Base-by-base conservation (phyloP, 2,113 vertebrate genomes). In the Montifringilla adamsi region DNA sequence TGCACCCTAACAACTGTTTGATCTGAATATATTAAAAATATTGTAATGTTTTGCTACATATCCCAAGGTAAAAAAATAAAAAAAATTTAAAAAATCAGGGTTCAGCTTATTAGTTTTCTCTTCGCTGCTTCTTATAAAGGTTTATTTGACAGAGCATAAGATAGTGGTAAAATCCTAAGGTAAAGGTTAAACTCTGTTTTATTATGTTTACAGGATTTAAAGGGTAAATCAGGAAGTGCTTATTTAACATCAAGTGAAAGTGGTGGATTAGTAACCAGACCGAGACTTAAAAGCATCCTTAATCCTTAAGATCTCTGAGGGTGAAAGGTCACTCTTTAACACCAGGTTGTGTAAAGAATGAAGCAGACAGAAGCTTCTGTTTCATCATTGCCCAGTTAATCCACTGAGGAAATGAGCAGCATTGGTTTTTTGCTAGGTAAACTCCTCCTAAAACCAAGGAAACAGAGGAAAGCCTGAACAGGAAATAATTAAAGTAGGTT, bases 251-350 rank as follows among this genome's bases (percentile, higher is more conserved):
- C 97, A 97, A 98, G 98, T 98, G 98, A 98, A 98, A 99, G 98
- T 98, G 98, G 97, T 98, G 97, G 98, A 98, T 98, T 98, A 98
- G 98, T 97, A 98, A 98, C 96, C 96, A 97, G 97, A 97, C 97
- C 95, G 93, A 93, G 98, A 98, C 98, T 98, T 98, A 98, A 99
- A 98, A 98, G 96, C 98, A 89, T 94, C 97, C 98, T 98, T 99
- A 99, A 99, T 99, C 98, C 98, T 97, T 98, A 96, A 98, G 99
- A 99, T 98, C 98, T 99, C 97, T 97, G 96, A 97, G 94, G 98
- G 98, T 99, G 98, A 99, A 98, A 98, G 99, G 98, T 99, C 98
- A 98, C 89, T 95, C 98, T 98, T 98, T 98, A 98, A 98, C 98
- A 98, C 98, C 98, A 98, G 98, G 98, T 97, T 98, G 97, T 98